These are phyloP conservation scores for Neolamprologus fasciatus DNA, from an alignment of 2,113 vertebrate species.

Conservation along the genomic window DNA sequence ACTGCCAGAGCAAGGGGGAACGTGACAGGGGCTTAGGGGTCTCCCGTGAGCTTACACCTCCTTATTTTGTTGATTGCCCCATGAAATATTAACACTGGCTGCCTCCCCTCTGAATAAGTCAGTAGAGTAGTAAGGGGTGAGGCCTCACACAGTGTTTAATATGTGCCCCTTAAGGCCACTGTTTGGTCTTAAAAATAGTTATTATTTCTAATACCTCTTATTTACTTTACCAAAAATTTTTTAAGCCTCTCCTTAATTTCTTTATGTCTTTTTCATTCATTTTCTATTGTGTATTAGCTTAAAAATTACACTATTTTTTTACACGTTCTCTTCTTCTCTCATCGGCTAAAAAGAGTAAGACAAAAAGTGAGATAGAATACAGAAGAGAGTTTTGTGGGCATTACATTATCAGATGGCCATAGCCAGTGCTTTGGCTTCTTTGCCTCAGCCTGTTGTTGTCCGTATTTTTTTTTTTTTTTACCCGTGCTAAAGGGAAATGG, in stretches of 20 bases:
- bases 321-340: background rate
- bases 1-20: background rate
- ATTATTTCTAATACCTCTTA: background rate
- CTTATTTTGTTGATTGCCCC: slow-evolving; percentile 46
- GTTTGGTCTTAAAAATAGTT: slow-evolving; percentile 37
- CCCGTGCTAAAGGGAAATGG: slow-evolving; percentile 54
- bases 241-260: background rate
- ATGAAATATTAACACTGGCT: slow-evolving; percentile 64
- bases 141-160: slow-evolving; percentile 57
- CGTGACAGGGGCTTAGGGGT: background rate
- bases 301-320: background rate
- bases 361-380: background rate
- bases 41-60: slow-evolving; percentile 46
- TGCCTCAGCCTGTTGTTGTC: slow-evolving; percentile 55
- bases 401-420: slow-evolving; percentile 64
- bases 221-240: slow-evolving; percentile 12
- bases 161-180: slow-evolving; percentile 31
- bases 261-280: background rate
- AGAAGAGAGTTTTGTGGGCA: slow-evolving; percentile 10
- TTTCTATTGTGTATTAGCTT: background rate
- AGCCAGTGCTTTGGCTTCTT: slow-evolving; percentile 35
- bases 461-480: slow-evolving; percentile 47
- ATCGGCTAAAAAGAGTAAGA: background rate
- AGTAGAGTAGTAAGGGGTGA: slow-evolving; percentile 55
- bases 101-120: slow-evolving; percentile 56